A percentile compares a stretch with the other conserved stretches of the same genome.
phyloP scores from a whole-genome alignment of 1,140 invertebrate genomes.

The Drosophila rufa region DNA sequence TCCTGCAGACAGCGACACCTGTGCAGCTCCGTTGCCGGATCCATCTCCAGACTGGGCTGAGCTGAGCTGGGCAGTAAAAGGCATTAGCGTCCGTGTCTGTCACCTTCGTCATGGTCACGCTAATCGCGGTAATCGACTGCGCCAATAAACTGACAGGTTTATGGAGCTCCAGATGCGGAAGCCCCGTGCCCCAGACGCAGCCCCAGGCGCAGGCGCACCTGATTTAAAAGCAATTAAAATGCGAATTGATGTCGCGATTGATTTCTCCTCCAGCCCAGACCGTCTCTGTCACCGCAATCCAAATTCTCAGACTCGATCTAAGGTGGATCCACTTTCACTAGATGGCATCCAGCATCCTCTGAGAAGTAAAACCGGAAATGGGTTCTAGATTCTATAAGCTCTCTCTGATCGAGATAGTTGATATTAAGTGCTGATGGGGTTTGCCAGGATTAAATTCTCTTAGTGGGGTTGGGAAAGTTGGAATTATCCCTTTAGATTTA shows the following conservation, averaged over 20 bases:
- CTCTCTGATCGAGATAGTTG: too few species aligned
- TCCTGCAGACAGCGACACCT: not conserved
- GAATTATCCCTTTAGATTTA: too few species aligned
- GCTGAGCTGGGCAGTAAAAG: slow-evolving; percentile 67
- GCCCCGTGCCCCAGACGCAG: slow-evolving; percentile 11
- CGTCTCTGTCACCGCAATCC: not conserved
- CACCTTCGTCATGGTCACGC: slow-evolving; percentile 83
- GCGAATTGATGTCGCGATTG: slow-evolving; percentile 77
- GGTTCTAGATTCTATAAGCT: not conserved
- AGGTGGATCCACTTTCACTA: slow-evolving; percentile 12
- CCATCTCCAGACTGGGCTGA: not conserved
- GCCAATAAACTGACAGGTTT: slow-evolving; percentile 83
- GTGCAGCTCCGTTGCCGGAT: slow-evolving; percentile 2
- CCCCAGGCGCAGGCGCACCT: slow-evolving; percentile 38
- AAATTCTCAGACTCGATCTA: not conserved
- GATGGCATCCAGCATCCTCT: not conserved
- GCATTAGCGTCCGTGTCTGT: slow-evolving; percentile 82
- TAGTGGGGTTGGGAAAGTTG: too few species aligned
- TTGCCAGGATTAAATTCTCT: not conserved
- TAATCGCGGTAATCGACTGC: slow-evolving; percentile 79
- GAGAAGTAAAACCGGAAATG: not conserved
- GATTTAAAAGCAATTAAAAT: slow-evolving; percentile 83
- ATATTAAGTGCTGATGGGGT: not conserved
- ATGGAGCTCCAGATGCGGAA: slow-evolving; percentile 66
- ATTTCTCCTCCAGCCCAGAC: slow-evolving; percentile 34